These are phyloP conservation scores for Hydrocynus forskahlii DNA, from an alignment of 2,797 vertebrate genomes.

Conservation along the genomic window DNA sequence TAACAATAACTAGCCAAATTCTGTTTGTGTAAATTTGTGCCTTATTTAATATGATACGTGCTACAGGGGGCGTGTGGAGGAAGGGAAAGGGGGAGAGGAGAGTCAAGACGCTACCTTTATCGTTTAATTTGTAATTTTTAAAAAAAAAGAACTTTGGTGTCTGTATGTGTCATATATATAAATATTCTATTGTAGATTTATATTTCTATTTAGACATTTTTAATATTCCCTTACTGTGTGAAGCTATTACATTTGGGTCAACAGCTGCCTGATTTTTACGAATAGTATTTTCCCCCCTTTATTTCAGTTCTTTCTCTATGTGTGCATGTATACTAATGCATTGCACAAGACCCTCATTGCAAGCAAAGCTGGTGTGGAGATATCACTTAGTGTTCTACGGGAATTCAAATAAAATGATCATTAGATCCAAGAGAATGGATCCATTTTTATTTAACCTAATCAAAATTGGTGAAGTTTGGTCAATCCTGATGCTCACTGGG, in stretches of 20 bases:
- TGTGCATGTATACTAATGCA: constrained; percentile 41
- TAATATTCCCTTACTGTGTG: constrained; percentile 71
- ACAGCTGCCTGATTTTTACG: constrained; percentile 60
- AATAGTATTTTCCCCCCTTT: constrained; percentile 48
- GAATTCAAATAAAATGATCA: neutral
- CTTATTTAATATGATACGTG: constrained; percentile 87
- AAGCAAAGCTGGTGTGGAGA: neutral
- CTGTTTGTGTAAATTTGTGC: constrained; percentile 90
- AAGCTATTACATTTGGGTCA: constrained; percentile 52
- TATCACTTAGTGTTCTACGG: neutral
- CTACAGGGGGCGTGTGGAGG: constrained; percentile 64
- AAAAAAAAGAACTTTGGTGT: constrained; percentile 61
- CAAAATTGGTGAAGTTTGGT: constrained; percentile 20
- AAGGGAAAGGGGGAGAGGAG: constrained; percentile 65
- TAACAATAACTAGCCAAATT: constrained; percentile 86
- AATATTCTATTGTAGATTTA: constrained; percentile 71
- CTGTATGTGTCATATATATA: constrained; percentile 71
- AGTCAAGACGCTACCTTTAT: constrained; percentile 73
- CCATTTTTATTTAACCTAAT: neutral
- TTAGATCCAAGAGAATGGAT: constrained; percentile 6
- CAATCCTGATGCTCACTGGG: constrained; percentile 13
- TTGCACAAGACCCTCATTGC: constrained; percentile 28
- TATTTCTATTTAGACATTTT: constrained; percentile 63
- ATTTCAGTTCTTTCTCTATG: constrained; percentile 19
- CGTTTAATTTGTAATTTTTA: constrained; percentile 71